These are phyloP conservation scores for Stichopus chloronotus DNA, from an alignment of 35 echinoderm and acorn worm species.

Conservation along the genomic window DNA sequence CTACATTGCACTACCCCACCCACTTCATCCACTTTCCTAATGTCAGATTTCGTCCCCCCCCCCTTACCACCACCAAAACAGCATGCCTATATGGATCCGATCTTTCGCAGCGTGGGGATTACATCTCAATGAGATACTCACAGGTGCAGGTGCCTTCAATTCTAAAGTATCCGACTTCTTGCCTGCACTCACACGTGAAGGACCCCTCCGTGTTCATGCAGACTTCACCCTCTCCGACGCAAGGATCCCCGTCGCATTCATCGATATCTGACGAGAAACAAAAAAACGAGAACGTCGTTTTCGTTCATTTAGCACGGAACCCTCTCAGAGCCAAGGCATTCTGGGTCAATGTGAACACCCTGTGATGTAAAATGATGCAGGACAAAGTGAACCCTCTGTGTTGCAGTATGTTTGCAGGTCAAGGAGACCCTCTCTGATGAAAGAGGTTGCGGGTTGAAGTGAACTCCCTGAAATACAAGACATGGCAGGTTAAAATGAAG, in stretches of 20 bases:
- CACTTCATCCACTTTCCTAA: no score
- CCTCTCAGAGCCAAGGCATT: no score
- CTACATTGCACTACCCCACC: no score
- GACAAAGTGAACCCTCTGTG: no score
- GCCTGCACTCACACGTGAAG: slow-evolving; percentile 67
- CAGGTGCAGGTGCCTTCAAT: slow-evolving; percentile 17
- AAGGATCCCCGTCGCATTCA: slow-evolving; percentile 59
- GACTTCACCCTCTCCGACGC: slow-evolving; percentile 16
- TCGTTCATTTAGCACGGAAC: no score
- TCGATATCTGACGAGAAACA: slow-evolving; percentile 52
- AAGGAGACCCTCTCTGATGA: not conserved
- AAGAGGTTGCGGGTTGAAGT: not conserved
- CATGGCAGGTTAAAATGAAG: not conserved
- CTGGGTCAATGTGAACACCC: no score
- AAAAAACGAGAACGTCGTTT: not conserved
- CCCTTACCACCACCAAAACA: no score
- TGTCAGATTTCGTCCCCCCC: no score
- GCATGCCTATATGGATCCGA: no score
- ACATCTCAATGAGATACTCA: slow-evolving; percentile 20
- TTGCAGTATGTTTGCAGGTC: no score
- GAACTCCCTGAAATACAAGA: not conserved
- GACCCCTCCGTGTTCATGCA: slow-evolving; percentile 69
- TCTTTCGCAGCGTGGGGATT: no score
- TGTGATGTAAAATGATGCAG: no score
- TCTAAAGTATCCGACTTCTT: slow-evolving; percentile 50